Base-by-base conservation (phyloP, 2,113 vertebrate genomes). In the Lamprotornis superbus region DNA sequence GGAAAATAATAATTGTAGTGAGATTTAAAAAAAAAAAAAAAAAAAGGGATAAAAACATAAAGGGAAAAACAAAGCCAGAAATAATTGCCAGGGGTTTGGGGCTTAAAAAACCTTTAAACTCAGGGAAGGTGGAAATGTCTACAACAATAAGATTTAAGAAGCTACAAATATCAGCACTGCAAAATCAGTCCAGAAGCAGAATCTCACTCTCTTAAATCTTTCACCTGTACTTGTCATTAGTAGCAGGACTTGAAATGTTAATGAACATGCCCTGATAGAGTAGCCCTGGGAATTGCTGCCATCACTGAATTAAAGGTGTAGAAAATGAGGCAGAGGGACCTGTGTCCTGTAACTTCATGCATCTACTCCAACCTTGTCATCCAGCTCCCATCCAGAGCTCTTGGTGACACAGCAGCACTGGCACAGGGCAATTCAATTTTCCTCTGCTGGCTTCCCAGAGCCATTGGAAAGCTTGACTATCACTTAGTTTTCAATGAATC, bases 361-460 rank as follows among this genome's bases (percentile, higher is more conserved):
- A 53, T 27, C 60, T 24, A 1, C 42, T 47, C 60, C 47, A 22
- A 81, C 83, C 63, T 52, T 83, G 91, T 87, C 91, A 71, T 31
- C 33, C 60, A 67, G 25, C 33, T 88, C 65, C 67, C 59, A 44
- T 18, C 71, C 70, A 10, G 27, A 70, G 90, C 24, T 94, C 28
- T 31, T 73, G 82, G 78, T 44, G 69, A 90, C 53, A 53, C 70
- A 80, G 85, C 67, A 69, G 46, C 50, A 7, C 71, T 57, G 49
- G n/a, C 53, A 74, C 42, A 83, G 68, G 79, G 76, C 52, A 90
- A 75, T 81, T 89, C 83, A 87, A 74, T 95, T 94, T 95, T 57
- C 89, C 28, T 77, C 68, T 78, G 14, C 74, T 89, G 86, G 11
- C 63, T 89, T 83, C 73, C 64, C 75, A 55, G 84, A 89, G 47